Conservation (phyloP, 2,797 vertebrate species). For the Acipenser transmontanus region DNA sequence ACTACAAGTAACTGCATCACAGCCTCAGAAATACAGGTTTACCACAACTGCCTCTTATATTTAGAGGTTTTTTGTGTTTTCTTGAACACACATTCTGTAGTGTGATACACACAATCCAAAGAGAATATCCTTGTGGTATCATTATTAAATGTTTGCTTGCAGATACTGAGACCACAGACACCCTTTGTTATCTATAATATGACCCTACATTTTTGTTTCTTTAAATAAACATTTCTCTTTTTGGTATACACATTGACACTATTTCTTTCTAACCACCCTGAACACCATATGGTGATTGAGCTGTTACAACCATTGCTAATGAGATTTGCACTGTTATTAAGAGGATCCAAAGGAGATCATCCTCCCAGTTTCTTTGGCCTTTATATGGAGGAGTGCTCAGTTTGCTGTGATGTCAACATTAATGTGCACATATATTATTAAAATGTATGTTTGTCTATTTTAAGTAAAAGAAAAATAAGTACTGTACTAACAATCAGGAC, state of each 20-base stretch:
- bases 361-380: too few species aligned
- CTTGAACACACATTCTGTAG: neutral
- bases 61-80: neutral
- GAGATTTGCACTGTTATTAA: slow-evolving; percentile 31
- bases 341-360: neutral
- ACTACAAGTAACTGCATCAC: neutral
- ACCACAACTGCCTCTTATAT: slow-evolving; percentile 4
- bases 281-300: slow-evolving; percentile 42
- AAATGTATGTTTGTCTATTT: slow-evolving; percentile 2
- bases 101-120: neutral
- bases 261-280: slow-evolving; percentile 2
- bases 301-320: slow-evolving; percentile 38
- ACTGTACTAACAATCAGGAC: neutral
- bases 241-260: slow-evolving; percentile 5
- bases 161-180: too few species aligned
- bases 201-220: too few species aligned
- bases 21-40: neutral
- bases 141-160: too few species aligned
- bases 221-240: slow-evolving; percentile 18
- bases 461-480: neutral
- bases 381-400: neutral
- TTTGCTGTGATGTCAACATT: neutral
- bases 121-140: too few species aligned
- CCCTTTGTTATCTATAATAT: too few species aligned
- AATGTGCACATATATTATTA: neutral